phyloP scores from a whole-genome alignment of 2,888 invertebrate genomes.

The Cyclophora punctaria region DNA sequence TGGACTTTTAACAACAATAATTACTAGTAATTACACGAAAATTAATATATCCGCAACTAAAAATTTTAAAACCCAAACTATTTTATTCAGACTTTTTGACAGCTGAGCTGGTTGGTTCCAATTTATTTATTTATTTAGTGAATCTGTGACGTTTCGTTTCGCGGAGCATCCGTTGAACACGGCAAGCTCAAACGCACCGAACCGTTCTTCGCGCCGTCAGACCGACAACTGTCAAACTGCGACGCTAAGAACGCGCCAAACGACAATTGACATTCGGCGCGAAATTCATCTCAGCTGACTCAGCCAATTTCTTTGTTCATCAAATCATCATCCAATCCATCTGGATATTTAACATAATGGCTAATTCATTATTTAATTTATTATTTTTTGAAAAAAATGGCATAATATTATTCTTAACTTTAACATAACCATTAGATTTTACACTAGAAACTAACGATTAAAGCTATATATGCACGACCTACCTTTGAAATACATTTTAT shows the following conservation, averaged over 20 bases:
- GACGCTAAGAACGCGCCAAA: constrained; percentile 38
- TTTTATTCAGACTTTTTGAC: constrained; percentile 19
- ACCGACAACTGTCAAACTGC: constrained; percentile 53
- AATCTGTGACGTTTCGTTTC: constrained; percentile 51
- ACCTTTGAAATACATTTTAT: too few species aligned
- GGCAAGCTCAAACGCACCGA: constrained; percentile 15
- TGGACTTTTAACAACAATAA: too few species aligned
- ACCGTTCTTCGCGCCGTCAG: constrained; percentile 48
- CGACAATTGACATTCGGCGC: constrained; percentile 28
- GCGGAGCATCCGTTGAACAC: constrained; percentile 26
- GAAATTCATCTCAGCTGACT: constrained; percentile 21
- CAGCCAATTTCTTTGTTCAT: too few species aligned
- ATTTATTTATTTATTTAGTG: constrained; percentile 10
- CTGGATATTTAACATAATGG: too few species aligned
- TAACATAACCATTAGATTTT: too few species aligned
- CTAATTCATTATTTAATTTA: too few species aligned
- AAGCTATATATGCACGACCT: too few species aligned
- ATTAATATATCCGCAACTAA: not conserved
- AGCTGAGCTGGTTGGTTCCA: constrained; percentile 8
- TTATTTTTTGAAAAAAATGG: too few species aligned
- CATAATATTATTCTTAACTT: too few species aligned
- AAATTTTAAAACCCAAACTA: not conserved
- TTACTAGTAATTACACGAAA: too few species aligned
- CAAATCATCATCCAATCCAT: too few species aligned
- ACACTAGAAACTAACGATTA: too few species aligned